phyloP scores from a whole-genome alignment of 2,797 vertebrate genomes.

The Hafferia zeledoni region DNA sequence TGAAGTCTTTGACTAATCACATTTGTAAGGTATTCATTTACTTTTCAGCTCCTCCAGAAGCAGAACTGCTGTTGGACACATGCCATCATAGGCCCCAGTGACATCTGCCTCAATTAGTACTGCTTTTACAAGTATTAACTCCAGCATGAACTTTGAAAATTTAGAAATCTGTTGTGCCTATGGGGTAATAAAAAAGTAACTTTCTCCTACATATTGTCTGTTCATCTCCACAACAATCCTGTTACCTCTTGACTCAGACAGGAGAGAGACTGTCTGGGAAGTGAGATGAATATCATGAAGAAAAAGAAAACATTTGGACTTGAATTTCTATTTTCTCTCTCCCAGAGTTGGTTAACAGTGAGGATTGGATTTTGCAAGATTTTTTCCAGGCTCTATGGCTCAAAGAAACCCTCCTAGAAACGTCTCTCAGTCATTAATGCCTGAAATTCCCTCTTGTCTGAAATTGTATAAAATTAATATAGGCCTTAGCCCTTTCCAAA shows the following conservation, averaged over 20 bases:
- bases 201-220: background rate
- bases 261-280: background rate
- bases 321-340: background rate
- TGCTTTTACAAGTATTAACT: background rate
- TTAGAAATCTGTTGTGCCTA: background rate
- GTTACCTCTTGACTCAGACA: background rate
- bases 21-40: background rate
- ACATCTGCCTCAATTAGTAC: background rate
- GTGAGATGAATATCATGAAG: background rate
- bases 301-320: background rate
- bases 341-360: rapidly evolving
- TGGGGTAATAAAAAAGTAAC: background rate
- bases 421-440: background rate
- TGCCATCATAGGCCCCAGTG: background rate
- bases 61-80: background rate
- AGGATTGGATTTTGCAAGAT: background rate
- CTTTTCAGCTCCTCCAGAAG: background rate
- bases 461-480: constrained; percentile 35
- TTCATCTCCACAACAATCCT: background rate
- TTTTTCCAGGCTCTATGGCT: background rate
- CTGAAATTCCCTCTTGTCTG: background rate
- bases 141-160: background rate
- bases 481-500: background rate
- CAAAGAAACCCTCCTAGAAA: background rate
- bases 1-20: background rate